Conservation (phyloP, 2,888 invertebrate species). For the Biston stratarius region DNA sequence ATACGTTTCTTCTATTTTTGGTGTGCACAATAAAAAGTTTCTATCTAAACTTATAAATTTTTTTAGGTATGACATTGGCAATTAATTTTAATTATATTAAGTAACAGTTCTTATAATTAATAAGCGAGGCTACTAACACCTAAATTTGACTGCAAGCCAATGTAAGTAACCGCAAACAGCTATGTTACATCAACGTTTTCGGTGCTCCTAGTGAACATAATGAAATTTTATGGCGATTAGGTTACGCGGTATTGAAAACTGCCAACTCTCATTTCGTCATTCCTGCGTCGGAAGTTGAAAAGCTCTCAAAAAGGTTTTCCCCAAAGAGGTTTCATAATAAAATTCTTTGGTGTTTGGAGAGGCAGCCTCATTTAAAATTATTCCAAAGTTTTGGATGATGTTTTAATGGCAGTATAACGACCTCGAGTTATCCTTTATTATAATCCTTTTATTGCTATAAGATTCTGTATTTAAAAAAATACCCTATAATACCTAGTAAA, state of each 20-base stretch:
- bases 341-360: conserved; percentile 58
- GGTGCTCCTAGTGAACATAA: conserved; percentile 21
- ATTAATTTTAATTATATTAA: too few species aligned
- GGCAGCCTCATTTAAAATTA: conserved; percentile 57
- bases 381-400: conserved; percentile 53
- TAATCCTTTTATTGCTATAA: conserved; percentile 40
- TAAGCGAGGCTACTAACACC: too few species aligned
- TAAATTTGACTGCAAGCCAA: not conserved
- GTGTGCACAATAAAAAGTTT: too few species aligned
- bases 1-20: too few species aligned
- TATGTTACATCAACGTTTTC: not conserved
- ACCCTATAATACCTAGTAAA: too few species aligned
- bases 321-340: conserved; percentile 59
- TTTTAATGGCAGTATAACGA: conserved; percentile 50
- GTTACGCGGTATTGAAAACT: conserved; percentile 49
- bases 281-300: conserved; percentile 53
- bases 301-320: conserved; percentile 53
- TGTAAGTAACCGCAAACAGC: not conserved
- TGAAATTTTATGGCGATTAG: conserved; percentile 42
- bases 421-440: conserved; percentile 42
- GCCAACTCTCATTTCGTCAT: conserved; percentile 54
- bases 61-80: too few species aligned
- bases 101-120: too few species aligned
- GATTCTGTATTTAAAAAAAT: not conserved
- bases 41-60: too few species aligned